Evolutionary conservation across 2,888 invertebrate species (phyloP).

Genomic region (Tortricodes alternella): DNA sequence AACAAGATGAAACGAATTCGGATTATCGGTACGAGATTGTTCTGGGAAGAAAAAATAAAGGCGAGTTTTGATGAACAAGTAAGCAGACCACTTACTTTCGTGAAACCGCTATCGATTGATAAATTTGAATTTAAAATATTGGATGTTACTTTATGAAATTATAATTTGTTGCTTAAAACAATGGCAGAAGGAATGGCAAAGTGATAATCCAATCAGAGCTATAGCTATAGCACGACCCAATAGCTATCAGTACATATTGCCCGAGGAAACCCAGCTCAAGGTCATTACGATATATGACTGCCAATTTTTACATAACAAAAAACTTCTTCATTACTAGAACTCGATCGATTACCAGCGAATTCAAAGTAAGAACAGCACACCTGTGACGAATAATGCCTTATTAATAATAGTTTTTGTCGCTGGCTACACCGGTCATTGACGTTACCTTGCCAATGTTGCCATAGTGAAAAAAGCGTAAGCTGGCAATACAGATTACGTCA

Average conservation of each 20-base stretch:
- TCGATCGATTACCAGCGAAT: conserved; percentile 47
- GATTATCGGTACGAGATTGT: conserved; percentile 43
- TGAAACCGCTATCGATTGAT: background rate
- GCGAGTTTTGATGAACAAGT: background rate
- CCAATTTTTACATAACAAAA: conserved; percentile 21
- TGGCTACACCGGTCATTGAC: conserved; percentile 60
- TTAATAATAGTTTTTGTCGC: conserved; percentile 46
- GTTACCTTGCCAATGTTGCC: conserved; percentile 58
- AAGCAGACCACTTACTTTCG: background rate
- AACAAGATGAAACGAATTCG: conserved; percentile 40
- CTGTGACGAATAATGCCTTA: conserved; percentile 42
- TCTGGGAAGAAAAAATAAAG: conserved; percentile 33
- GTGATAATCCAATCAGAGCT: too few relatives aligned
- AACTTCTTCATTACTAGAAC: conserved; percentile 20
- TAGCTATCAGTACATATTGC: background rate
- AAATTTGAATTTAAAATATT: background rate
- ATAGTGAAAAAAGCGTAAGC: conserved; percentile 55
- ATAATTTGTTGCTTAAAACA: too few relatives aligned
- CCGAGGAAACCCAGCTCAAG: conserved; percentile 14
- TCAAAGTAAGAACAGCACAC: conserved; percentile 40
- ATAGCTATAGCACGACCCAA: too few relatives aligned
- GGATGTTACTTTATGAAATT: too few relatives aligned
- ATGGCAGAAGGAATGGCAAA: too few relatives aligned
- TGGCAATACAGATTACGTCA: conserved; percentile 60
- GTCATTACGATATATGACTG: conserved; percentile 11